Evolutionary conservation across 2,888 invertebrate species (phyloP), one percentile per base, ranked within the genome.

Genomic region (Acanthopleura granulata): DNA sequence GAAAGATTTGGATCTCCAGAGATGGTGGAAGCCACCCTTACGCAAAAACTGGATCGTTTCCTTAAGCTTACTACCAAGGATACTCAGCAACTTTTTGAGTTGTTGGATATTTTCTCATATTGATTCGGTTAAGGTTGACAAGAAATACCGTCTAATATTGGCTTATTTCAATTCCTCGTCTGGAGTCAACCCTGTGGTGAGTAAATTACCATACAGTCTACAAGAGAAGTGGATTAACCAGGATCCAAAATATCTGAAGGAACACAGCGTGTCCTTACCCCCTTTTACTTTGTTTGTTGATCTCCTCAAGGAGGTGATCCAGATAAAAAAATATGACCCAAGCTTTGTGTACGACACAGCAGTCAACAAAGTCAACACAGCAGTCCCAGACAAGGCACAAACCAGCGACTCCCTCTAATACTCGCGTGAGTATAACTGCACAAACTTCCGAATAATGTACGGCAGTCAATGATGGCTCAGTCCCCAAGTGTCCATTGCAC

Each of bases 101-200:
- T 78, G 1, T 66, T 72, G 25, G 80, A 80, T 49, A 49, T 79
- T 9, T 62, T 78, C 1, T 70, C 78, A 80, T 66, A 72, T 78
- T 25, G 74, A 76, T 29, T 74, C 74, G 11, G n/a, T 71, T 1
- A 80, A 77, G 61, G 49, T 75, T 27, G 71, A 79, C 57, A 71
- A 51, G 49, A 57, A 71, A 72, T 77, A 76, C 74, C 30, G 15
- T 29, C 15, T 27, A 25, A n/a, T 78, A 25, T 27, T 78, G 57
- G 57, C 74, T 16, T 77, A 78, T 69, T 78, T 75, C 25, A 72
- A 80, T 71, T 76, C 77, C n/a, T 76, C 77, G 9, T 29, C 62
- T n/a, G 77, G 80, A n/a, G 71, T 80, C 9, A n/a, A n/a, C n/a
- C n/a, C n/a, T n/a, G n/a, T n/a, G n/a, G 75, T 77, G 6, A 27